Evolutionary conservation across 2,888 invertebrate genomes (phyloP).

Genomic region (Colostygia pectinataria): DNA sequence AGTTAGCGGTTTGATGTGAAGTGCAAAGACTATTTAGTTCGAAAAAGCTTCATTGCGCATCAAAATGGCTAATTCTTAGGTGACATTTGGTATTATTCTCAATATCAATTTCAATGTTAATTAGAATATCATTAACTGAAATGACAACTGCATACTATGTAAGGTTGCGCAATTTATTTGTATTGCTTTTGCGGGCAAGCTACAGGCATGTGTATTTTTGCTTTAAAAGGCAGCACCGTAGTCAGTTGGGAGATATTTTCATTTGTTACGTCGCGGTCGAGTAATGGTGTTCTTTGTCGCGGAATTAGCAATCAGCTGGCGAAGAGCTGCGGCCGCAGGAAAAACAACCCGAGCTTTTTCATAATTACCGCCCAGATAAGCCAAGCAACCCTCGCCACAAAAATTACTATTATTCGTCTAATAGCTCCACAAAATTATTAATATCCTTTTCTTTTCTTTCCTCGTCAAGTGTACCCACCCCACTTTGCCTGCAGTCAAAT

Average conservation of each 20-base stretch:
- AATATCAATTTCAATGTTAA: too few species aligned
- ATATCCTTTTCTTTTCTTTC: too few species aligned
- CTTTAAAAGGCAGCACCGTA: constrained; percentile 9
- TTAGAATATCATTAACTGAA: too few species aligned
- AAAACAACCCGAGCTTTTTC: constrained; percentile 64
- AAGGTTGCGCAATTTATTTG: too few species aligned
- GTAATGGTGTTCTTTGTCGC: constrained; percentile 73
- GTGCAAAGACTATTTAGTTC: too few species aligned
- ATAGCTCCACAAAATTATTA: constrained; percentile 61
- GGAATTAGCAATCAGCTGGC: constrained; percentile 74
- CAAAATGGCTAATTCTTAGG: too few species aligned
- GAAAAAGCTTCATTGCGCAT: too few species aligned
- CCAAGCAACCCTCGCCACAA: constrained; percentile 55
- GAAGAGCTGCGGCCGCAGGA: constrained; percentile 30
- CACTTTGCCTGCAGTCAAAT: constrained; percentile 39
- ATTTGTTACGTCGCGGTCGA: constrained; percentile 53
- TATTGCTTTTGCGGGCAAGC: too few species aligned
- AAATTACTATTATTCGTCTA: constrained; percentile 70
- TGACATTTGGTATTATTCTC: too few species aligned
- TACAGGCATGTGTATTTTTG: too few species aligned
- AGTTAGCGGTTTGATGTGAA: too few species aligned
- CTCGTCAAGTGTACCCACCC: constrained; percentile 16
- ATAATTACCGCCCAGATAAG: constrained; percentile 74
- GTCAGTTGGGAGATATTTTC: constrained; percentile 54
- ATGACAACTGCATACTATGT: too few species aligned